Evolutionary conservation across 1,140 invertebrate species (phyloP).

Genomic region (Diuraphis noxia): DNA sequence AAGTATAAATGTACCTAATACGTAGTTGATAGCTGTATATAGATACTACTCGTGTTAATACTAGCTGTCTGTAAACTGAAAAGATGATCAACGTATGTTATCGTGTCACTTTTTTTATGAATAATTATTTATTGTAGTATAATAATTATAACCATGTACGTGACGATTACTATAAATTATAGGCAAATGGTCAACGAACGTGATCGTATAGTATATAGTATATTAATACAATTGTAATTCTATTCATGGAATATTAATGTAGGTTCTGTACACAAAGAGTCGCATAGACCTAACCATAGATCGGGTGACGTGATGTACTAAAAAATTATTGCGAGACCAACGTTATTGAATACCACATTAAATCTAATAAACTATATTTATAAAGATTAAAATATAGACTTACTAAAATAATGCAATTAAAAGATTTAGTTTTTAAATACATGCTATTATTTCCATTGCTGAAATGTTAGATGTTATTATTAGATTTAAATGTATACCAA

Average conservation of each 20-base stretch:
- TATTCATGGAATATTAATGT: background rate
- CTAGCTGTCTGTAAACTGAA: background rate
- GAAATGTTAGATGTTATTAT: background rate
- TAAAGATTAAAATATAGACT: background rate
- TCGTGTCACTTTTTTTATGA: background rate
- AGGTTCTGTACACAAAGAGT: background rate
- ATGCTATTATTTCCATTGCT: background rate
- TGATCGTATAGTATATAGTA: background rate
- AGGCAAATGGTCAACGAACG: background rate
- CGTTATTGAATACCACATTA: background rate
- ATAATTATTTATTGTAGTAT: background rate
- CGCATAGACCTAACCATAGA: background rate
- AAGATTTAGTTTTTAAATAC: background rate
- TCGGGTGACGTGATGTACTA: background rate
- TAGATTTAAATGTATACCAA: background rate
- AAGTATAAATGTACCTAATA: background rate
- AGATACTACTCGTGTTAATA: background rate
- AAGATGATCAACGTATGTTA: background rate
- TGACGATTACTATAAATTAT: conserved; percentile 21
- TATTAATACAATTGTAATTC: background rate
- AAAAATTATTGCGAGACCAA: background rate
- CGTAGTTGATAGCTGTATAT: background rate
- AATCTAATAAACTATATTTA: background rate
- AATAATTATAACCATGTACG: background rate
- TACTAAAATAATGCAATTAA: background rate